Evolutionary conservation across 2,113 vertebrate genomes (phyloP), one percentile per base, ranked within the genome.

Genomic region (Nothobranchius furzeri): DNA sequence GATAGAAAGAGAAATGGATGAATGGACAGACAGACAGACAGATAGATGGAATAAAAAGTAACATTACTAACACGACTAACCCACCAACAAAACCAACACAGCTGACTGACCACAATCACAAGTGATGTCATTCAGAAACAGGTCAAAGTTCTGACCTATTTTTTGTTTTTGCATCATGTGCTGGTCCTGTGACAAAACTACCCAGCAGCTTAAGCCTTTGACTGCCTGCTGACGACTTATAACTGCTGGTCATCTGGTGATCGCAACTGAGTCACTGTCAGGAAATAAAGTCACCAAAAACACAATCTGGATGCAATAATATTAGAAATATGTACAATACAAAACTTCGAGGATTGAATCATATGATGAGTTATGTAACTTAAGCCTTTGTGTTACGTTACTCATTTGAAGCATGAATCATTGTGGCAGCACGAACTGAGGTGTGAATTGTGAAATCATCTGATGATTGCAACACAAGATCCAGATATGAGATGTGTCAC

Each of bases 161-260:
- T 68, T 40, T 57, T 64, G 63, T 74, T 25, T 51, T 61, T 59
- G 30, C 54, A 45, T 79, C 73, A 82, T 69, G 60, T 49, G 61
- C 60, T 55, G 10, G 68, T 71, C 81, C 72, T 78, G 46, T 78
- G 82, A 83, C 58, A 75, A 20, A 64, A 61, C 63, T 58, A 4
- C 58, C 61, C 17, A 54, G 8, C 25, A 35, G 40, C 14, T 60
- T 36, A 69, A 55, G 48, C 49, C 56, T 68, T 48, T 64, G 36
- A 67, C 36, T 57, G 17, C n/a, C 12, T 67, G 68, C 50, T 43
- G 13, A 67, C 48, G n/a, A 14, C 15, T 60, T 73, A 60, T 65
- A 60, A 59, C 13, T 13, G 64, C 12, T 24, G 2, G 53, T 50
- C 55, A 78, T 57, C 43, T 61, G 52, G 30, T 59, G 42, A 63